Conservation (phyloP, 2,888 invertebrate species). For the Labia minor region DNA sequence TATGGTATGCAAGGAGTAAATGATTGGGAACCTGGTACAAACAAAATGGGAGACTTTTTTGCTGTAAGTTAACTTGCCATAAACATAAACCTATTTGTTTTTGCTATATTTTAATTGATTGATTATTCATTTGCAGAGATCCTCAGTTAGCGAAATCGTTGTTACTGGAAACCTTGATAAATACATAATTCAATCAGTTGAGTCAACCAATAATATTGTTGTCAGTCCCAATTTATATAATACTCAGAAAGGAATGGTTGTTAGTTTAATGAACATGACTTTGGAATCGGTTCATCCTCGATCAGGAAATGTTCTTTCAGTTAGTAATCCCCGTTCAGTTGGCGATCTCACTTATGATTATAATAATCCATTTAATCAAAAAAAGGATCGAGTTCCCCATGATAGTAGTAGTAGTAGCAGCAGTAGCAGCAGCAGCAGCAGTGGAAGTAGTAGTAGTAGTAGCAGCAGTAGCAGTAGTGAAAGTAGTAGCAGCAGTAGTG, state of each 20-base stretch:
- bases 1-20: conserved; percentile 50
- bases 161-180: conserved; percentile 43
- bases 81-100: background rate
- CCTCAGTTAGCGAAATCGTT: conserved; percentile 46
- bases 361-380: conserved; percentile 35
- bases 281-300: conserved; percentile 34
- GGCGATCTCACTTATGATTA: conserved; percentile 46
- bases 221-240: conserved; percentile 48
- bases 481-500: background rate
- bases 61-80: conserved; percentile 32
- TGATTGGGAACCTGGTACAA: conserved; percentile 42
- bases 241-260: conserved; percentile 49
- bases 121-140: conserved; percentile 37
- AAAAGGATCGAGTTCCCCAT: conserved; percentile 22
- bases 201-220: conserved; percentile 47
- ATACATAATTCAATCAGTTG: conserved; percentile 53
- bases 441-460: conserved; percentile 18
- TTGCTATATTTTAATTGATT: background rate
- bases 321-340: conserved; percentile 38
- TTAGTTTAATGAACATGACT: conserved; percentile 47
- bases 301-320: conserved; percentile 37
- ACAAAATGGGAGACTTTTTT: conserved; percentile 44
- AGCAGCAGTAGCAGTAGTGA: background rate
- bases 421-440: conserved; percentile 22
- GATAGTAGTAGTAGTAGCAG: conserved; percentile 27